phyloP scores from a whole-genome alignment of 2,113 vertebrate genomes.

The Aplodontia rufa region DNA sequence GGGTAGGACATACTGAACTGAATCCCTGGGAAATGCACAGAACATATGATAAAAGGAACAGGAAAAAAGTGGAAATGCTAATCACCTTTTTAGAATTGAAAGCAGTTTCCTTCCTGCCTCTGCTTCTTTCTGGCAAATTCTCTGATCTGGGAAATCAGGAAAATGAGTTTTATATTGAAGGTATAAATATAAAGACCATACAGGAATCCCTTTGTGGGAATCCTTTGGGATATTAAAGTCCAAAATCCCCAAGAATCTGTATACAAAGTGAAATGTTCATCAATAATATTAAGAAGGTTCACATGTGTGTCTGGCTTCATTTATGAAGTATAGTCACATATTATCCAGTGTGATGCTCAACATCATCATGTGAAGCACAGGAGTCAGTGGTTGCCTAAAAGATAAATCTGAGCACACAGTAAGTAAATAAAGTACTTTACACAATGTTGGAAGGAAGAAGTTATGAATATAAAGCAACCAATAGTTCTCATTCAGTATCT shows the following conservation, averaged over 20 bases:
- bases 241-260: not conserved
- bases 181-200: not conserved
- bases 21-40: not conserved
- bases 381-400: not conserved
- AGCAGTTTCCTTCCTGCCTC: constrained; percentile 22
- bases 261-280: not conserved
- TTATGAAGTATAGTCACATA: not conserved
- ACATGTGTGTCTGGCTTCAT: not conserved
- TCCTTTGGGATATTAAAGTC: not conserved
- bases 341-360: not conserved
- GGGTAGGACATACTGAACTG: not conserved
- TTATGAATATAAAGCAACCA: not conserved
- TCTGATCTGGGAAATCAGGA: not conserved
- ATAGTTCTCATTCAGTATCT: not conserved
- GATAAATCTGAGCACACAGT: not conserved
- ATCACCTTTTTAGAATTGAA: constrained; percentile 55
- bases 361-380: not conserved
- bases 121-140: not conserved
- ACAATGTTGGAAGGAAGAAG: not conserved
- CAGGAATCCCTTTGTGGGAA: not conserved
- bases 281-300: not conserved
- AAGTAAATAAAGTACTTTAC: not conserved
- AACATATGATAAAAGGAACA: not conserved
- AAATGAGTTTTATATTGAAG: not conserved
- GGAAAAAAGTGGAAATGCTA: not conserved